These are phyloP conservation scores for Centropristis striata DNA, from an alignment of 2,113 vertebrate genomes.

Conservation along the genomic window DNA sequence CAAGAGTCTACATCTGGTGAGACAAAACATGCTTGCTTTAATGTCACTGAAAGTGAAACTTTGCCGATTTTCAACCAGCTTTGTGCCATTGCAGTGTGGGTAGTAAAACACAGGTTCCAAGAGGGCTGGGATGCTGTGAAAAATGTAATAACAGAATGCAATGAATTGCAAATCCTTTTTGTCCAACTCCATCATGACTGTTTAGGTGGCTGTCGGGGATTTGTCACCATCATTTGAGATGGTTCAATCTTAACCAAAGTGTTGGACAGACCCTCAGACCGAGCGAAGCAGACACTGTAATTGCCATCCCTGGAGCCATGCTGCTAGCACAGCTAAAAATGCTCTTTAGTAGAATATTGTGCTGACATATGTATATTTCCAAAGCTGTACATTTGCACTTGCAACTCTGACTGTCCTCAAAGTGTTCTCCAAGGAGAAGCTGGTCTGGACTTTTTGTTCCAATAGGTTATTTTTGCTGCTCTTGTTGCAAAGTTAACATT, in stretches of 20 bases:
- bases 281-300: not conserved
- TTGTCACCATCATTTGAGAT: no score
- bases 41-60: no score
- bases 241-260: not conserved
- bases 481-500: conserved; percentile 32
- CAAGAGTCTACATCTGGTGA: no score
- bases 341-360: not conserved
- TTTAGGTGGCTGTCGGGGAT: no score
- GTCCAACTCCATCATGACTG: no score
- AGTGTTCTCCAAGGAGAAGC: not conserved
- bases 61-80: no score
- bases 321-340: not conserved
- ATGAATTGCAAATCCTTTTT: no score
- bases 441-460: not conserved
- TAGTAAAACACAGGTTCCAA: no score
- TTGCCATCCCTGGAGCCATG: not conserved
- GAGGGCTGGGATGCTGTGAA: no score
- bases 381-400: not conserved
- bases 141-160: no score
- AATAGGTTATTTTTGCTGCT: not conserved
- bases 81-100: no score
- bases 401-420: not conserved
- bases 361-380: not conserved
- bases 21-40: no score
- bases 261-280: not conserved